These are phyloP conservation scores for Malurus splendens DNA, from an alignment of 2,797 vertebrate genomes.

Conservation along the genomic window DNA sequence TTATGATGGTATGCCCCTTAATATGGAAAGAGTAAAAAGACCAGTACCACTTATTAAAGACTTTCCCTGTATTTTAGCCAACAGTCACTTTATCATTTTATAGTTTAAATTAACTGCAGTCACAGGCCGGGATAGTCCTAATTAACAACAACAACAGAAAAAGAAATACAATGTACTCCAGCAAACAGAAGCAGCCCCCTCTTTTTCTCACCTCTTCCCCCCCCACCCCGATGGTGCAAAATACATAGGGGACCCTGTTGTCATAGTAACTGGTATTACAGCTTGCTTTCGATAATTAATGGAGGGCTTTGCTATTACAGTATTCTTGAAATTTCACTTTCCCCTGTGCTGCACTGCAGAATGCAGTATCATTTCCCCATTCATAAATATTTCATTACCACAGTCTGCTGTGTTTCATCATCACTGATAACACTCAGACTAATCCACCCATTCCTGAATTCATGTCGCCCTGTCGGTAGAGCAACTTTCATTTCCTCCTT, in stretches of 20 bases:
- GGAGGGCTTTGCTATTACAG: slow-evolving; percentile 76
- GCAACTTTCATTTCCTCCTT: slow-evolving; percentile 41
- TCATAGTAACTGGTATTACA: slow-evolving; percentile 75
- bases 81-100: not conserved
- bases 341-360: slow-evolving; percentile 74
- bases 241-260: slow-evolving; percentile 74
- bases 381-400: slow-evolving; percentile 84
- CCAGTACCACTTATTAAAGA: not conserved
- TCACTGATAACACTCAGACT: slow-evolving; percentile 48
- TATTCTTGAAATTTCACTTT: slow-evolving; percentile 72
- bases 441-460: slow-evolving; percentile 55
- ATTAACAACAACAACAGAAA: not conserved
- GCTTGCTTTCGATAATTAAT: slow-evolving; percentile 80
- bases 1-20: not conserved
- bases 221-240: slow-evolving; percentile 25
- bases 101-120: not conserved
- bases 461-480: slow-evolving; percentile 28
- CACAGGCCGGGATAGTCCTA: not conserved
- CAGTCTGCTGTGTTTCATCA: slow-evolving; percentile 71
- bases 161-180: slow-evolving; percentile 59
- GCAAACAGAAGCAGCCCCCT: slow-evolving; percentile 55
- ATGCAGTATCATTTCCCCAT: slow-evolving; percentile 75
- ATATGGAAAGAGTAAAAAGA: not conserved
- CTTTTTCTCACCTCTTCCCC: not conserved
- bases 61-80: not conserved